These are phyloP conservation scores for Mormyrus iriodes DNA, from an alignment of 2,113 vertebrate species.

Conservation along the genomic window DNA sequence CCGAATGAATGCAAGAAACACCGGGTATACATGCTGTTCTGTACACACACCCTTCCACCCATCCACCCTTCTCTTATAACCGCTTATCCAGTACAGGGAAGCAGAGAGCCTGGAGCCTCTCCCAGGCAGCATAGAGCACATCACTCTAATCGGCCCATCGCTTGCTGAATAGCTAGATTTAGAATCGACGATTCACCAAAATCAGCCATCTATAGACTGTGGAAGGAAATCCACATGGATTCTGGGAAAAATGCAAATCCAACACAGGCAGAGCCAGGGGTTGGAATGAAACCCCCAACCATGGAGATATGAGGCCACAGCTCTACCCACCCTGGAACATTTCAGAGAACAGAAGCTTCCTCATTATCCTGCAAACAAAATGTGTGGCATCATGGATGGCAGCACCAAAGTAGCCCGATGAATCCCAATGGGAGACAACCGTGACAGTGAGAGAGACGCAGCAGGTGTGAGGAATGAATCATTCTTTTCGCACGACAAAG, in stretches of 20 bases:
- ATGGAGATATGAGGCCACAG: neutral
- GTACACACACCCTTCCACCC: neutral
- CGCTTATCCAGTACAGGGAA: neutral
- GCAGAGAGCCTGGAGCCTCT: neutral
- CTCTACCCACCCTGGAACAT: neutral
- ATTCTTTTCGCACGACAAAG: neutral
- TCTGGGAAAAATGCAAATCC: neutral
- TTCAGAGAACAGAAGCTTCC: neutral
- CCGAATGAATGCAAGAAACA: neutral
- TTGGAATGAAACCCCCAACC: neutral
- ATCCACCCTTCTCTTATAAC: neutral
- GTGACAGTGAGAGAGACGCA: neutral
- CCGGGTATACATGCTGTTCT: neutral
- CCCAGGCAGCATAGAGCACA: neutral
- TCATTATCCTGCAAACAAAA: neutral
- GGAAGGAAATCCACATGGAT: neutral
- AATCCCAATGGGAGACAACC: neutral
- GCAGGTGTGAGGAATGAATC: slow-evolving; percentile 4
- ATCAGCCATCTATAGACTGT: neutral
- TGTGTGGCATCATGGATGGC: neutral
- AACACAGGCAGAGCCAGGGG: neutral
- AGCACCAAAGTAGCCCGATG: neutral
- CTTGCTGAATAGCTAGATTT: neutral
- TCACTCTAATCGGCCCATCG: neutral
- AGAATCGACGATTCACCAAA: neutral